Evolutionary conservation across 23 tunicate species (phyloP), one percentile per base, ranked within the genome.

Genomic region (Ciona savignyi): DNA sequence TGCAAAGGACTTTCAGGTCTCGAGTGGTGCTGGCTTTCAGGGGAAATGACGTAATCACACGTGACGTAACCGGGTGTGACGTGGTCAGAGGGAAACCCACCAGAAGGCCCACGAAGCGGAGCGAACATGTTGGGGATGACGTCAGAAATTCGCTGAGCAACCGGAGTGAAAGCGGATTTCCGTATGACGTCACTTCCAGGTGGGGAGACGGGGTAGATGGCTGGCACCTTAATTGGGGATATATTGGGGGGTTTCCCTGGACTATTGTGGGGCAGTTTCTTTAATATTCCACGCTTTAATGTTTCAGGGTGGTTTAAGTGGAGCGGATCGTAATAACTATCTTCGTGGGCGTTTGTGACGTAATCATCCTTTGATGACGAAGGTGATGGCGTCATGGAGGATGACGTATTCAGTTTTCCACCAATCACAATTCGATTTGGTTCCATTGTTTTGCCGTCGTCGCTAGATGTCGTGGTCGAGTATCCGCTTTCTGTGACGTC

Each of bases 401-500:
- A 21, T 72, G 76, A 49, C 31, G 76, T 72, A 51, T 32, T 70
- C 15, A 6, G 11, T 42, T 15, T 42, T 42, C 15, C 15, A 6
- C 15, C 56, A 6, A 6, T 42, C 56, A 15, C 56, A 15, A 25
- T 1, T 2, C 3, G 23, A 31, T 19, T 29, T 33, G 1, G 51
- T 15, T 2, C 33, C 73, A 31, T 30, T 22, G 51, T 69, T 22
- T 69, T 33, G 25, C 81, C 88, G 56, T 90, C 97, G 75, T 83
- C 89, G 65, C 82, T 79, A 28, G 89, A 79, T 19, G 97, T 83
- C 25, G 89, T 83, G 28, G 97, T 90, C 15, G 97, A 90, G 81
- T 90, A 90, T 26, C 97, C 97, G 73, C 97, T 90, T 42, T 90
- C 97, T 9, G 76, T 77, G n/a, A 34, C 73, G 70, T 87, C 95